phyloP scores from a whole-genome alignment of 2,113 vertebrate species.

The Aptenodytes forsteri region DNA sequence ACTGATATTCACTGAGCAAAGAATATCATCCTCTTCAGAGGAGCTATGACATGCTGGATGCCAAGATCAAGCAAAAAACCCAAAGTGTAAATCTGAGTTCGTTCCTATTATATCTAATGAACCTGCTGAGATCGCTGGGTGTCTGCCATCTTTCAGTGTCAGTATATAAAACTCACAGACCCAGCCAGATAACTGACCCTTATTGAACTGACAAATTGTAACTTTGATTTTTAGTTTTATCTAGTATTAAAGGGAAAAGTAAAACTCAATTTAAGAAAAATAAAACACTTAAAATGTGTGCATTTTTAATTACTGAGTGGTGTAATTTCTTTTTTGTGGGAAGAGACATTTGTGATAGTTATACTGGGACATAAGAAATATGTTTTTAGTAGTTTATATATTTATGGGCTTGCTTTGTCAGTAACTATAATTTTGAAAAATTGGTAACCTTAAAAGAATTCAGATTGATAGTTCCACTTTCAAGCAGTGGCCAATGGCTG shows the following conservation, averaged over 20 bases:
- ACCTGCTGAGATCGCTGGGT: neutral
- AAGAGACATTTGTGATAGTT: neutral
- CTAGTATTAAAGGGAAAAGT: neutral
- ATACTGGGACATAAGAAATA: neutral
- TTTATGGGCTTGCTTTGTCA: neutral
- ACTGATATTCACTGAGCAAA: neutral
- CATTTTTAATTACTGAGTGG: neutral
- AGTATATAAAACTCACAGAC: neutral
- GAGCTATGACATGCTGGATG: neutral
- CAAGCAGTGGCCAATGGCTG: neutral
- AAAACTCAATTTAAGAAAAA: neutral
- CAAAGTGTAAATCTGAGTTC: neutral
- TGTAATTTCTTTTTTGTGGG: neutral
- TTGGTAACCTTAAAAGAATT: neutral
- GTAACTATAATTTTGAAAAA: neutral
- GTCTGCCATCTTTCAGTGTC: neutral
- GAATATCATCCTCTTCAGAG: neutral
- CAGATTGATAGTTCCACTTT: neutral
- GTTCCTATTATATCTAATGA: neutral
- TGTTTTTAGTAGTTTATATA: neutral
- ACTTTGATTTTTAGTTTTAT: neutral
- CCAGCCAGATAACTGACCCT: neutral
- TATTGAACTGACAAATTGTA: neutral
- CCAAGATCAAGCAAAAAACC: neutral
- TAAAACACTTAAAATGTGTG: neutral